These are phyloP conservation scores for Drosophila teissieri DNA, from an alignment of 1,140 invertebrate genomes.

Conservation along the genomic window DNA sequence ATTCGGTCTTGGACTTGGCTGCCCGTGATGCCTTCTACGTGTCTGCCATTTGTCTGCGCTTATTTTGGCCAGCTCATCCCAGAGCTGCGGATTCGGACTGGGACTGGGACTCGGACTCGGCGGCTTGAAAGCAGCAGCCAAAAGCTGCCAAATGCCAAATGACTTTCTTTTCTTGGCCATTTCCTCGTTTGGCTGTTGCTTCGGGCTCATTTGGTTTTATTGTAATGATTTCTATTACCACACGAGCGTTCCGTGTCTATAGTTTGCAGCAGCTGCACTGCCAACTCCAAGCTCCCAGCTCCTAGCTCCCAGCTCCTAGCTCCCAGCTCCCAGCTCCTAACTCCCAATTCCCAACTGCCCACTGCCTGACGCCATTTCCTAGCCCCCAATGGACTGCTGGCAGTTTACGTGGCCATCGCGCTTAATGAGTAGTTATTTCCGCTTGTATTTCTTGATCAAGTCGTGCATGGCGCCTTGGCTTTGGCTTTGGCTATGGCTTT, in stretches of 20 bases:
- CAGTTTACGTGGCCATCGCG: conserved; percentile 75
- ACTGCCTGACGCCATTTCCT: not conserved
- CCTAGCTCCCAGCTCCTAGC: not conserved
- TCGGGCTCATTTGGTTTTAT: conserved; percentile 78
- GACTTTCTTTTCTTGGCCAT: conserved; percentile 73
- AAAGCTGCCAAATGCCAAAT: conserved; percentile 53
- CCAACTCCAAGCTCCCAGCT: not conserved
- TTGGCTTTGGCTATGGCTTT: conserved; percentile 25
- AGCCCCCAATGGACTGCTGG: conserved; percentile 45
- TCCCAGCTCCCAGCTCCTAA: not conserved
- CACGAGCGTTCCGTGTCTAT: conserved; percentile 26
- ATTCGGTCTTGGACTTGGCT: conserved; percentile 7
- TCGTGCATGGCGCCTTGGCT: conserved; percentile 53
- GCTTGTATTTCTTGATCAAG: conserved; percentile 78
- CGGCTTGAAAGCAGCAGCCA: not conserved
- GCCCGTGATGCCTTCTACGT: conserved; percentile 63
- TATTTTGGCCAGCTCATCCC: conserved; percentile 47
- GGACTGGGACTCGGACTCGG: conserved; percentile 7
- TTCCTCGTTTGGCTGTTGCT: conserved; percentile 71
- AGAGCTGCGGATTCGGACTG: conserved; percentile 19
- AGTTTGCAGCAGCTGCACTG: conserved; percentile 62
- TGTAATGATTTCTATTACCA: conserved; percentile 82
- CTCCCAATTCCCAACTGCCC: conserved; percentile 19
- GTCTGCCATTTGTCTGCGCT: conserved; percentile 81
- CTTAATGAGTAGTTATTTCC: conserved; percentile 83